These are phyloP conservation scores for Aldrovandia affinis DNA, from an alignment of 2,797 vertebrate genomes.

Conservation along the genomic window DNA sequence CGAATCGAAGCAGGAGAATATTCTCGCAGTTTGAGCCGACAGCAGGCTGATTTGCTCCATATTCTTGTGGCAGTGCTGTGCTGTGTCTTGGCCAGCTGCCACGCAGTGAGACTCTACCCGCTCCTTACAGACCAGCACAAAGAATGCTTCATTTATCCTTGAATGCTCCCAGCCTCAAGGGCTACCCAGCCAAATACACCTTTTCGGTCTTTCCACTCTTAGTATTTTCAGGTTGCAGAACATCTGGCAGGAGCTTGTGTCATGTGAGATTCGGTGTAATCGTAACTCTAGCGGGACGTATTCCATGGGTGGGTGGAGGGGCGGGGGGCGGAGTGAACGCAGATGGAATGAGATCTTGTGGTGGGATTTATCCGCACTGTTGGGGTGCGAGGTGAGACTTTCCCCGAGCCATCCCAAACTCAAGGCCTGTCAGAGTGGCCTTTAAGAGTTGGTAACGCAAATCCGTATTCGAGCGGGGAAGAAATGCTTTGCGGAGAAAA, in stretches of 20 bases:
- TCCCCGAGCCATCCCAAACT: not conserved
- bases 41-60: slow-evolving; percentile 8
- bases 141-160: slow-evolving; percentile 19
- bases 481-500: not conserved
- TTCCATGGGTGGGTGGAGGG: not conserved
- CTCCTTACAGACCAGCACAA: not conserved
- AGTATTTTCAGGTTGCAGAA: slow-evolving; percentile 7
- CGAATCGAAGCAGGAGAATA: not conserved
- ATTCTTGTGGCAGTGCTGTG: not conserved
- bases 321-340: not conserved
- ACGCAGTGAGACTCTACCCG: slow-evolving; percentile 4
- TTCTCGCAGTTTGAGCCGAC: not conserved
- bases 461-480: not conserved
- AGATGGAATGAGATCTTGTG: not conserved
- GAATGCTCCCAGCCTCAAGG: slow-evolving; percentile 11
- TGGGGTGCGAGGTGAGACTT: not conserved
- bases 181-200: slow-evolving; percentile 7
- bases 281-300: not conserved
- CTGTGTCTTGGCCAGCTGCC: slow-evolving; percentile 24
- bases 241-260: not conserved
- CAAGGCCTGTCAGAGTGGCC: not conserved
- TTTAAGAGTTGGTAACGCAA: not conserved
- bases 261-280: not conserved
- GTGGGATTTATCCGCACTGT: not conserved
- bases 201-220: not conserved